phyloP scores from a whole-genome alignment of 1,140 invertebrate species.

The Drosophila aff. region DNA sequence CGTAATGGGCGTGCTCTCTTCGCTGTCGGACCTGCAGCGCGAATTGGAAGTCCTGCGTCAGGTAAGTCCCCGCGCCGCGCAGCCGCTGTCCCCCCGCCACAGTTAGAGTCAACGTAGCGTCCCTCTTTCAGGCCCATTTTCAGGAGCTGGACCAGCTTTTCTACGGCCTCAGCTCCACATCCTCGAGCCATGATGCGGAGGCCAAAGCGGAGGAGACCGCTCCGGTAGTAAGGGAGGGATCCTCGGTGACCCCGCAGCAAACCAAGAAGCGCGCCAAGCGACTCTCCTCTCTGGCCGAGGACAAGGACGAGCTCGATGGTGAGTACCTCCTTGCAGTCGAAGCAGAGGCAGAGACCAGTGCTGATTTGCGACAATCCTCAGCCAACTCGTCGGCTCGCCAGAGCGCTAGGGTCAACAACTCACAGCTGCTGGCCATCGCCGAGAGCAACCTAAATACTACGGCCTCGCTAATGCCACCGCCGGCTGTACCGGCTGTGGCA shows the following conservation, averaged over 20 bases:
- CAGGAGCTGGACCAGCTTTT: constrained; percentile 65
- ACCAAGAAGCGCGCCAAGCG: constrained; percentile 77
- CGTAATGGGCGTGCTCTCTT: constrained; percentile 48
- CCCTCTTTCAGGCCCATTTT: constrained; percentile 51
- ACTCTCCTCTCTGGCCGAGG: constrained; percentile 54
- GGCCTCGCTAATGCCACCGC: constrained; percentile 69
- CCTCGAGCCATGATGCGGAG: not conserved
- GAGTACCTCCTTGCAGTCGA: constrained; percentile 3
- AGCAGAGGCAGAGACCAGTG: not conserved
- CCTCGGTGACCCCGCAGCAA: constrained; percentile 70
- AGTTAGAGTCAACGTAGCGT: constrained; percentile 14
- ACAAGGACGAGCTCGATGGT: constrained; percentile 55
- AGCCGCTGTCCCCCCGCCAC: too few relatives aligned
- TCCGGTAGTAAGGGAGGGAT: constrained; percentile 2
- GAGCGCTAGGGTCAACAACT: constrained; percentile 58
- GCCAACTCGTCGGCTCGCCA: constrained; percentile 5
- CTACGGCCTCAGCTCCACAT: constrained; percentile 24
- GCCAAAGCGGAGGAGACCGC: constrained; percentile 8
- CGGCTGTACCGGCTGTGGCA: constrained; percentile 46
- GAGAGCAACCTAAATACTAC: constrained; percentile 53
- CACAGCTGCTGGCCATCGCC: constrained; percentile 65
- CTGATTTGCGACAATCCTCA: not conserved
- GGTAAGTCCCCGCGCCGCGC: constrained; percentile 26
- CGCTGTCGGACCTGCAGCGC: constrained; percentile 21
- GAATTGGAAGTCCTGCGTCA: constrained; percentile 46